Evolutionary conservation across 2,888 invertebrate genomes (phyloP), one percentile per base, ranked within the genome.

Genomic region (Sarcophaga subvicina): DNA sequence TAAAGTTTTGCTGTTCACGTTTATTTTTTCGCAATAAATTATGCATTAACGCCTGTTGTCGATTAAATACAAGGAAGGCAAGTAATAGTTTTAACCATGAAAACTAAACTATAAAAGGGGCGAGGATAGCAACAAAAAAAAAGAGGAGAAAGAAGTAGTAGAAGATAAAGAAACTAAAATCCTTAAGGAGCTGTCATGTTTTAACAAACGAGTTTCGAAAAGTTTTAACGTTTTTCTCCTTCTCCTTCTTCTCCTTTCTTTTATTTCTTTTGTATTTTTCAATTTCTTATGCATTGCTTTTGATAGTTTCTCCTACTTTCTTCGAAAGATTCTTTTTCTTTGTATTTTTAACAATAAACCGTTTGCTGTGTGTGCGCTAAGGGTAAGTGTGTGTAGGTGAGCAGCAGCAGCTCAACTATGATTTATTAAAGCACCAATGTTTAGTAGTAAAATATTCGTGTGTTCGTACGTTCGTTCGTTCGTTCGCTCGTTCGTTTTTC

Each of bases 401-500:
- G 54, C 5, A 54, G 37, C 17, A 54, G 37, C 37, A 2, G 1
- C 37, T 37, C 37, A 4, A 14, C 17, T 54, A 54, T 37, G 70
- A 80, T 80, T 71, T 84, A 79, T 83, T 79, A 54, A 63, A 66
- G 27, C 73, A 62, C 25, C 37, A 54, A 25, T 20, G 54, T 17
- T 75, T 14, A 60, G 17, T 60, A 76, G 64, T 60, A 37, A 49
- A 49, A 49, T 49, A 49, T 49, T 49, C 49, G 49, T 3, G 0
- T 2, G 20, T 8, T 67, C 17, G 27, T 45, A 45, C 59, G 3
- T 20, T 47, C 47, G 10, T 47, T 20, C n/a, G n/a, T n/a, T n/a
- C n/a, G n/a, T n/a, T 22, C 22, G 22, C 1, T 22, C 1, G 22
- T 1, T 22, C 22, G 22, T 22, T 22, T 69, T 11, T 14, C 60